Evolutionary conservation across 2,888 invertebrate genomes (phyloP).

Genomic region (Clistopyga incitator): DNA sequence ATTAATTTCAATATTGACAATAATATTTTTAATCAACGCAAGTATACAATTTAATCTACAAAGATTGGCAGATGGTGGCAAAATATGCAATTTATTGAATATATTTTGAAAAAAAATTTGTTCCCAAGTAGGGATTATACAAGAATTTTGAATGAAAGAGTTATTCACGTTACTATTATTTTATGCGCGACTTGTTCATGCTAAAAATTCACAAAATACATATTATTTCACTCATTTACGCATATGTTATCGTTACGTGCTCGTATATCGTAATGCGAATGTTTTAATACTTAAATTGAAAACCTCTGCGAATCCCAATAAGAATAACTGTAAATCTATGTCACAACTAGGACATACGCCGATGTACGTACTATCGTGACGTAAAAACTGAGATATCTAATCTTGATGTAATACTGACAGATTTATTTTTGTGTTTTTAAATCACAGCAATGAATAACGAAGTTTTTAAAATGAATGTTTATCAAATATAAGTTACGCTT

Average conservation of each 20-base stretch:
- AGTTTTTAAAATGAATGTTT: constrained; percentile 48
- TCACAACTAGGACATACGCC: constrained; percentile 29
- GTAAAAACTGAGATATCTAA: constrained; percentile 56
- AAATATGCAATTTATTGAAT: not conserved
- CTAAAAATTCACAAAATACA: constrained; percentile 16
- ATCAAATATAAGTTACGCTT: constrained; percentile 45
- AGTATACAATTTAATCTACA: not conserved
- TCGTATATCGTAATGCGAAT: constrained; percentile 20
- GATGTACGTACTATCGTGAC: constrained; percentile 39
- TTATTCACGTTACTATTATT: not conserved
- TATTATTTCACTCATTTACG: constrained; percentile 19
- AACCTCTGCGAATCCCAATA: constrained; percentile 9
- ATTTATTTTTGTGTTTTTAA: constrained; percentile 30
- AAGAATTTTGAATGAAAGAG: not conserved
- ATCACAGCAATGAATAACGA: constrained; percentile 65
- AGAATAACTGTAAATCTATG: constrained; percentile 24
- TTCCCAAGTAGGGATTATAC: not conserved
- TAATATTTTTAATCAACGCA: not conserved
- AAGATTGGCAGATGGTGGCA: not conserved
- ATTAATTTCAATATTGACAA: not conserved
- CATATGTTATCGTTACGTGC: not conserved
- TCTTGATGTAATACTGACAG: constrained; percentile 57
- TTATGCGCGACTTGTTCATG: not conserved
- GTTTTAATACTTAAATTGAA: constrained; percentile 8
- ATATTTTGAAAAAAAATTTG: not conserved